Base-by-base conservation (phyloP, 23 tunicate genomes). In the Botrylloides violaceus region DNA sequence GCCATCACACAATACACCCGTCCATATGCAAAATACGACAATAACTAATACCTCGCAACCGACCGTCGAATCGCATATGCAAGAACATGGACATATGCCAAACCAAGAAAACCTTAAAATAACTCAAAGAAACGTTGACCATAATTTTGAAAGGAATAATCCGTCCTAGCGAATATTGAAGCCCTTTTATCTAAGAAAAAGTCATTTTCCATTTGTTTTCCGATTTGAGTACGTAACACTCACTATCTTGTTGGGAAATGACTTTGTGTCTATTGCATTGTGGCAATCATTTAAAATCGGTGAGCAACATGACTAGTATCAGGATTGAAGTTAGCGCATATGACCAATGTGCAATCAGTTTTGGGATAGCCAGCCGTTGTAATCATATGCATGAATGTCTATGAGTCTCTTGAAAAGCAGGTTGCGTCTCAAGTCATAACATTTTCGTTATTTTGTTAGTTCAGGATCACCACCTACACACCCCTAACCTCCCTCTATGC, bases 141-240 rank as follows among this genome's bases (percentile, higher is more conserved):
- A 7, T 19, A 63, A 63, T 31, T 63, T 63, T 63, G 70, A 63
- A 28, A 63, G 7, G 70, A 63, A 63, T 25, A 63, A 31, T 31
- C 70, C 70, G 35, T 63, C 70, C 35, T 63, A 63, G 29, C 70
- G 30, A 33, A 58, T 58, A 29, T 28, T 58, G 26, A 4, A 29
- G 29, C 62, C 26, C 12, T 28, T 58, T 4, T 9, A 58, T n/a
- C n/a, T n/a, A n/a, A n/a, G n/a, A n/a, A n/a, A n/a, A n/a, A n/a
- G n/a, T n/a, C n/a, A n/a, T n/a, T n/a, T n/a, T n/a, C n/a, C n/a
- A 43, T 43, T 43, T 9, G 9, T 43, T 43, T 43, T 43, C 12
- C 53, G 53, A 43, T 7, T 43, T 43, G 12, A 43, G 53, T 43
- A 43, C 53, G 9, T 43, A 15, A 7, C 53, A 43, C 53, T 7